These are phyloP conservation scores for Himalopsyche japonica DNA, from an alignment of 2,888 invertebrate species.

Conservation along the genomic window DNA sequence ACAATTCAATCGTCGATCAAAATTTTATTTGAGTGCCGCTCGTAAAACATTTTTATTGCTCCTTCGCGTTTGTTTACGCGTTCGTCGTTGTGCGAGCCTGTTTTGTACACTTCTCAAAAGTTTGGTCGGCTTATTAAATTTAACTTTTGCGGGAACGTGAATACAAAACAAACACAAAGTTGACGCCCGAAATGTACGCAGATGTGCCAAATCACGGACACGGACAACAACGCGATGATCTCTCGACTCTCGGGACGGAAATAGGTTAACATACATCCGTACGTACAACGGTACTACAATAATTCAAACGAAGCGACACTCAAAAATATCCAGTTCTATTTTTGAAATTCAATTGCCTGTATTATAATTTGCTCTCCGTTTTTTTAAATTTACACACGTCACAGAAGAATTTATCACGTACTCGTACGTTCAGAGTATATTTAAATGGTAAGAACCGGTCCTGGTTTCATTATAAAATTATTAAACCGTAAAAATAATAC, in stretches of 20 bases:
- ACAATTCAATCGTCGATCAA: neutral
- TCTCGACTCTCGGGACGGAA: neutral
- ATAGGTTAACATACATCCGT: too few species aligned
- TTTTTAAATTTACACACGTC: too few species aligned
- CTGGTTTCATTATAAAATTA: too few species aligned
- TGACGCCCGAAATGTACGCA: neutral
- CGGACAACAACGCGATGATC: neutral
- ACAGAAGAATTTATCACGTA: too few species aligned
- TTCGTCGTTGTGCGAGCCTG: neutral
- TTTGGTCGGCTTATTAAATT: neutral
- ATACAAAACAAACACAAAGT: neutral
- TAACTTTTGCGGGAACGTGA: neutral
- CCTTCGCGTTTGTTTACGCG: neutral
- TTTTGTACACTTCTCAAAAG: neutral
- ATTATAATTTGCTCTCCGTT: too few species aligned
- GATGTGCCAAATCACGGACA: neutral
- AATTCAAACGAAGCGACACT: too few species aligned
- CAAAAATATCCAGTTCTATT: too few species aligned
- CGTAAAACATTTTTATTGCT: neutral
- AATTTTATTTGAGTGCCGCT: neutral
- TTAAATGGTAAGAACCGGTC: too few species aligned
- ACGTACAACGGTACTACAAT: too few species aligned
- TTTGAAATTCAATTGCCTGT: too few species aligned
- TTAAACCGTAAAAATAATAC: too few species aligned
- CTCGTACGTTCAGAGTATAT: too few species aligned